A percentile compares a stretch with the other conserved stretches of the same genome.
phyloP scores from a whole-genome alignment of 2,797 vertebrate species.

The Echiichthys vipera region DNA sequence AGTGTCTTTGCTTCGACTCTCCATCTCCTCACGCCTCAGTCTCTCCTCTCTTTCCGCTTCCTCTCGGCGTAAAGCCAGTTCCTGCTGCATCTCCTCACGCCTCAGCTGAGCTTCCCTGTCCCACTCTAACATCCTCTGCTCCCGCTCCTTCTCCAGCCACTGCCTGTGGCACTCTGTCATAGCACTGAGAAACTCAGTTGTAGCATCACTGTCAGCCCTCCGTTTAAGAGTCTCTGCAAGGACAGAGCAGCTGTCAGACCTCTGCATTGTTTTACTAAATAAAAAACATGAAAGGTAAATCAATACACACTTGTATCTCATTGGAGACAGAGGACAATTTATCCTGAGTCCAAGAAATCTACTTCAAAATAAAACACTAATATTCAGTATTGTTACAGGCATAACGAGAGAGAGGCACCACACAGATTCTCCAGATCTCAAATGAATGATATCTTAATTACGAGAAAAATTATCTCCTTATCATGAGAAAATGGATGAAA shows the following conservation, averaged over 20 bases:
- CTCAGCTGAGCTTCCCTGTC: constrained; percentile 16
- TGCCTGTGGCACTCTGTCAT: constrained; percentile 20
- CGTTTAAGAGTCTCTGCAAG: background rate
- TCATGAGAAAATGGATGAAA: too few relatives aligned
- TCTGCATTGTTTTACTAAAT: too few relatives aligned
- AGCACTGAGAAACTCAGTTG: constrained; percentile 6
- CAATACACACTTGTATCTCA: too few relatives aligned
- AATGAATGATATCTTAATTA: too few relatives aligned
- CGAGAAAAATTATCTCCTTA: too few relatives aligned
- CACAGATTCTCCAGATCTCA: too few relatives aligned
- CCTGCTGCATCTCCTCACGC: constrained; percentile 30
- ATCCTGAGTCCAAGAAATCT: too few relatives aligned
- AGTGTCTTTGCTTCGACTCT: constrained; percentile 13
- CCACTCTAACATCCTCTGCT: constrained; percentile 15
- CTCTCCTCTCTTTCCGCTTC: constrained; percentile 19
- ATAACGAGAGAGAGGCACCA: too few relatives aligned
- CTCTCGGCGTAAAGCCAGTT: constrained; percentile 3
- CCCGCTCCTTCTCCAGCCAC: constrained; percentile 31
- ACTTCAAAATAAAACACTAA: too few relatives aligned
- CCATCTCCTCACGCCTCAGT: constrained; percentile 20
- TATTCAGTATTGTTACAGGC: too few relatives aligned
- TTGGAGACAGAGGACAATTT: too few relatives aligned
- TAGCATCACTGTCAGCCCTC: background rate
- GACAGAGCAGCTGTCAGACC: background rate
- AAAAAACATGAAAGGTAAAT: too few relatives aligned